Conservation (phyloP, 2,888 invertebrate genomes). For the Idaea dimidiata region DNA sequence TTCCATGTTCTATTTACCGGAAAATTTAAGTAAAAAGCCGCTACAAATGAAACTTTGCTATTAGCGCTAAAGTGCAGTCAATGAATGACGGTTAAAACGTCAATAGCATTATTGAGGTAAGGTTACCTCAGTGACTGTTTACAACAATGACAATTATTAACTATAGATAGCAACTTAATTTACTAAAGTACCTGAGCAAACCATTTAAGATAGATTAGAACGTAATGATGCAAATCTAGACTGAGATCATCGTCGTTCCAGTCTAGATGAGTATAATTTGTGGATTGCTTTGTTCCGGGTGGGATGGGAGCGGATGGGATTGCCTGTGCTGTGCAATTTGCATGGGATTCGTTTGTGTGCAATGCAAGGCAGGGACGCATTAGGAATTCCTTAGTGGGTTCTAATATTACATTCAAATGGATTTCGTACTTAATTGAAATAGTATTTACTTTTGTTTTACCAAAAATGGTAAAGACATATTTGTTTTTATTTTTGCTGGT, state of each 20-base stretch:
- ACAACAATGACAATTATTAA: no score
- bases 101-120: no score
- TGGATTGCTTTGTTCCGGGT: background rate
- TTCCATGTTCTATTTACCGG: no score
- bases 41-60: no score
- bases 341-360: background rate
- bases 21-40: no score
- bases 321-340: background rate
- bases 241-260: no score
- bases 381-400: background rate
- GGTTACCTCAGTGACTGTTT: no score
- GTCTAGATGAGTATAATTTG: background rate
- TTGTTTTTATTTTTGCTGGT: no score
- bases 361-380: background rate
- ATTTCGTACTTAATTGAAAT: background rate
- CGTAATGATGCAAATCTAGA: background rate
- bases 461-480: no score
- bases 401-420: background rate
- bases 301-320: background rate
- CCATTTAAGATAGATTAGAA: background rate
- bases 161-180: background rate
- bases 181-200: background rate
- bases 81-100: no score
- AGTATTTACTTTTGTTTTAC: background rate
- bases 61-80: no score